Conservation (phyloP, 2,888 invertebrate species). For the Philereme transversata region DNA sequence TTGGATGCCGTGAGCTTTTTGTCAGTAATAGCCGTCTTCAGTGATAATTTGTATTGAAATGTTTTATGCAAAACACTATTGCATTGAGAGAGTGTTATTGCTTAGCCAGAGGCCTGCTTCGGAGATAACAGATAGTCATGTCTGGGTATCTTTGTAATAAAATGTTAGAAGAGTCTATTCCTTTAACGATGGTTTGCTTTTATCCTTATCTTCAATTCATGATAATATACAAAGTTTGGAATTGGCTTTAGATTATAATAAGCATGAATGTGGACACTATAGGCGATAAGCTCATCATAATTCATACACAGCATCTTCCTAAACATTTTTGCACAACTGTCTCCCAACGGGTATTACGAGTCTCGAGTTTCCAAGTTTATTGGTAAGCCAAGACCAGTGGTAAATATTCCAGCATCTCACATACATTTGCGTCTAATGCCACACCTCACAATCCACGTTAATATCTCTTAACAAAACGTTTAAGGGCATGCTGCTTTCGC, state of each 20-base stretch:
- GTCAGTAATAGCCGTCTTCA: constrained; percentile 49
- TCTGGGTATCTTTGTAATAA: constrained; percentile 57
- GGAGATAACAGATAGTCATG: constrained; percentile 50
- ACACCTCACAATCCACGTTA: constrained; percentile 53
- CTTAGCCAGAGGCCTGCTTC: constrained; percentile 43
- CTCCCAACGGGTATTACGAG: constrained; percentile 14
- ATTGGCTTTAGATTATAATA: constrained; percentile 13
- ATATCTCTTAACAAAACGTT: constrained; percentile 56
- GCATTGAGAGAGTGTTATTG: constrained; percentile 47
- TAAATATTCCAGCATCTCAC: constrained; percentile 33
- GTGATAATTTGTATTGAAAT: constrained; percentile 66
- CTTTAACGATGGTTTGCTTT: constrained; percentile 72
- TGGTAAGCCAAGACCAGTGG: constrained; percentile 31
- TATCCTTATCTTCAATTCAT: constrained; percentile 62
- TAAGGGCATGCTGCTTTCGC: constrained; percentile 61
- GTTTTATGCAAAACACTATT: constrained; percentile 59
- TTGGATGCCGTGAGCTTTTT: constrained; percentile 68
- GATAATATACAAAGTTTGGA: constrained; percentile 27
- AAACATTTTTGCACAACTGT: constrained; percentile 19
- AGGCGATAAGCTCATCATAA: not conserved
- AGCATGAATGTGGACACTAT: constrained; percentile 1
- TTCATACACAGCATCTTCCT: constrained; percentile 4
- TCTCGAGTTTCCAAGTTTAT: constrained; percentile 26
- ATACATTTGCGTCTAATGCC: constrained; percentile 36
- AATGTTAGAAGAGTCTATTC: constrained; percentile 62